Evolutionary conservation across 1,140 invertebrate species (phyloP).

Genomic region (Drosophila azteca): DNA sequence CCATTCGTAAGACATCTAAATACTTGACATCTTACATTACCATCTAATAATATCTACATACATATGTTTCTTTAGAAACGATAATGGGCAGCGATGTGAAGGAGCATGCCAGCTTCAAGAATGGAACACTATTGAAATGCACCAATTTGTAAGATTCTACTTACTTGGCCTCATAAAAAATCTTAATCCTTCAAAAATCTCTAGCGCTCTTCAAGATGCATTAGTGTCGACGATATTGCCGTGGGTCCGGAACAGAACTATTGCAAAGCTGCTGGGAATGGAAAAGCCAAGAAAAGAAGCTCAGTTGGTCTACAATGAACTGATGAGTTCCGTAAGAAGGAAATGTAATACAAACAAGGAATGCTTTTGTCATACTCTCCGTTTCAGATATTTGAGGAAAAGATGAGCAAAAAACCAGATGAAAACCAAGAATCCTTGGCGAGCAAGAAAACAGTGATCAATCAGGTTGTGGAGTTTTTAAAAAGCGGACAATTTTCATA

Average conservation of each 20-base stretch:
- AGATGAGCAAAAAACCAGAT: background rate
- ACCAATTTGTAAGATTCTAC: background rate
- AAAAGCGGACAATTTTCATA: constrained; percentile 29
- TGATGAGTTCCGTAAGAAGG: background rate
- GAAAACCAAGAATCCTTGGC: background rate
- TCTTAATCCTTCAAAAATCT: too few relatives aligned
- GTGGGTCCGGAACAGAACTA: background rate
- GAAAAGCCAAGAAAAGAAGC: background rate
- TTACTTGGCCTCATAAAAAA: constrained; percentile 29
- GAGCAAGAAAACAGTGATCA: constrained; percentile 21
- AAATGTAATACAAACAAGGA: background rate
- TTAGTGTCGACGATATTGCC: background rate
- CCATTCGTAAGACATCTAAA: constrained; percentile 39
- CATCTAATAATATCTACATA: background rate
- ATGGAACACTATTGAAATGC: background rate
- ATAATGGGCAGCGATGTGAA: constrained; percentile 51
- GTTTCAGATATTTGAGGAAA: constrained; percentile 14
- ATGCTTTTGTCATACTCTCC: accelerated
- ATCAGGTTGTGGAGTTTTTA: constrained; percentile 37
- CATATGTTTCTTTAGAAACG: constrained; percentile 40
- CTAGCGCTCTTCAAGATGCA: background rate
- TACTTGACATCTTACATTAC: background rate
- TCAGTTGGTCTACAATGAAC: background rate
- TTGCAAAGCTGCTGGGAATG: background rate
- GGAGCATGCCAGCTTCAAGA: constrained; percentile 15